Evolutionary conservation across 2,888 invertebrate species (phyloP).

Genomic region (Exephanes ischioxanthus): DNA sequence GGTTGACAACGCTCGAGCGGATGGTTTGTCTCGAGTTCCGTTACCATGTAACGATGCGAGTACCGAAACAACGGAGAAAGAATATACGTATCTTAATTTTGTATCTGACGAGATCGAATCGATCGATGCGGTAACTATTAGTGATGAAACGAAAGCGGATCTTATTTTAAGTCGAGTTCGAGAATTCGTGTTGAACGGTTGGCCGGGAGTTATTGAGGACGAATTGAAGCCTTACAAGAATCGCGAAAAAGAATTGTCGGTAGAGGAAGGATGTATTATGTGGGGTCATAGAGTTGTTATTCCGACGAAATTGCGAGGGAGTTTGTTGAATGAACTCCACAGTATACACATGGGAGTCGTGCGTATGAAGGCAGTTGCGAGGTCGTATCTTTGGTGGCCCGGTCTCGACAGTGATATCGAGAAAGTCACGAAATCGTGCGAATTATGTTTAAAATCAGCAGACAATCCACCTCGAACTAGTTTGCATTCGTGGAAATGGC

Average conservation of each 20-base stretch:
- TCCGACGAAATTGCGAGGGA: conserved; percentile 22
- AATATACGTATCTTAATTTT: conserved; percentile 42
- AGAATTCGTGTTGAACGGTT: conserved; percentile 26
- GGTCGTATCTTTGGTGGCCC: conserved; percentile 70
- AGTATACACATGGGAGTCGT: conserved; percentile 45
- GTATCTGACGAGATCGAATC: conserved; percentile 17
- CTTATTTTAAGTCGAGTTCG: conserved; percentile 1
- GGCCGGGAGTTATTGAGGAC: conserved; percentile 19
- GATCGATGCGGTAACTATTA: background rate
- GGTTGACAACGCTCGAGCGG: conserved; percentile 36
- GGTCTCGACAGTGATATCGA: conserved; percentile 68
- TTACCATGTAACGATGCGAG: background rate
- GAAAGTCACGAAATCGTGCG: conserved; percentile 20
- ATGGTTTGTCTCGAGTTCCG: conserved; percentile 41
- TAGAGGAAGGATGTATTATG: conserved; percentile 37
- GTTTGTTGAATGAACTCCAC: conserved; percentile 44
- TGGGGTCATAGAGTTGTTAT: conserved; percentile 38
- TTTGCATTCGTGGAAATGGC: background rate
- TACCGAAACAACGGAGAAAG: background rate
- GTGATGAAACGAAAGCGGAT: conserved; percentile 6
- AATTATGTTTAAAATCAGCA: background rate
- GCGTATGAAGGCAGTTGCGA: conserved; percentile 42
- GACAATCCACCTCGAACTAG: background rate
- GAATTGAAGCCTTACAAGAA: conserved; percentile 13
- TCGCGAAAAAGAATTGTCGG: conserved; percentile 27